Conservation (phyloP, 2,888 invertebrate species). For the Allygus modestus region DNA sequence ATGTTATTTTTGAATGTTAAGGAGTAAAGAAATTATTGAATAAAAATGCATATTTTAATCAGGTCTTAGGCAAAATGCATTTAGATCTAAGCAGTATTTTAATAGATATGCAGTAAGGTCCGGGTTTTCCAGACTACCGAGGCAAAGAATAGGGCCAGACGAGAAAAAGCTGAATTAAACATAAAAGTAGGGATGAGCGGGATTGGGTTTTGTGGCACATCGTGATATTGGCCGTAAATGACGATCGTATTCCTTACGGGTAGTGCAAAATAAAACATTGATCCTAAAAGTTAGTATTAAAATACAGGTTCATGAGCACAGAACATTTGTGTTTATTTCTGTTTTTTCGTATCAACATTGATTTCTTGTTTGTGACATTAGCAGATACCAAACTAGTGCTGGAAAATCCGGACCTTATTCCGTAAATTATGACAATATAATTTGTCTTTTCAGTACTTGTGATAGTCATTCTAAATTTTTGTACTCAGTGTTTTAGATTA, state of each 20-base stretch:
- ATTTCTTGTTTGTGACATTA: no score
- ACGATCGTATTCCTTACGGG: no score
- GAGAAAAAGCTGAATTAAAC: no score
- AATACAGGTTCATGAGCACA: no score
- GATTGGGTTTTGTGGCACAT: no score
- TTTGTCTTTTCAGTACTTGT: slow-evolving; percentile 40
- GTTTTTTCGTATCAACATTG: no score
- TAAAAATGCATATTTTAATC: background rate
- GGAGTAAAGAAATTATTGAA: no score
- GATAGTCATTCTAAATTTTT: slow-evolving; percentile 52
- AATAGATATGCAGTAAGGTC: background rate
- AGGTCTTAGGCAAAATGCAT: background rate
- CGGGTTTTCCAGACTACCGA: background rate
- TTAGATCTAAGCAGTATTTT: background rate
- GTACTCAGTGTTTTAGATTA: slow-evolving; percentile 14
- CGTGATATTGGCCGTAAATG: no score
- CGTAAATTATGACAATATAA: slow-evolving; percentile 28
- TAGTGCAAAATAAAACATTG: background rate
- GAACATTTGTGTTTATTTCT: no score
- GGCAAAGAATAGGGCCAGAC: no score
- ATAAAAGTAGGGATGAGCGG: no score
- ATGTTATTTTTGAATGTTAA: background rate
- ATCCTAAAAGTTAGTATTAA: background rate
- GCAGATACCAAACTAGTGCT: no score
- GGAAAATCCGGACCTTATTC: background rate